These are phyloP conservation scores for Fragariocoptes setiger DNA, from an alignment of 1,140 invertebrate species.

Conservation along the genomic window DNA sequence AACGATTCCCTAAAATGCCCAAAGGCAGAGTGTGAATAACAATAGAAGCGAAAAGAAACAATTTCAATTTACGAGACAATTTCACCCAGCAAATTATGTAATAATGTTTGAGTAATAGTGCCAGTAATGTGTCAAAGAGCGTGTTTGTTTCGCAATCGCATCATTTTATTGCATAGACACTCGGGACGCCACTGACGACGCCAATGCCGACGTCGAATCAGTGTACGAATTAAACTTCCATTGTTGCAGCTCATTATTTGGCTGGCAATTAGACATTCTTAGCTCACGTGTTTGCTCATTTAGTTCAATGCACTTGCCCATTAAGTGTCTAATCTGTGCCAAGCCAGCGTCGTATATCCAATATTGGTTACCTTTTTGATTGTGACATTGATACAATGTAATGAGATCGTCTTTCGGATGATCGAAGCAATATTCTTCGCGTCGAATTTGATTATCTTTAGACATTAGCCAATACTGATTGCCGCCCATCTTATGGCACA, in stretches of 20 bases:
- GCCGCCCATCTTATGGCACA: slow-evolving; percentile 64
- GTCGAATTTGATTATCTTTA: slow-evolving; percentile 69
- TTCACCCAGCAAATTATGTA: too few relatives aligned
- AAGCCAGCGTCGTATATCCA: slow-evolving; percentile 47
- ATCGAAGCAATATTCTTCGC: slow-evolving; percentile 85
- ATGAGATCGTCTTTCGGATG: slow-evolving; percentile 74
- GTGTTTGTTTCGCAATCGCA: too few relatives aligned
- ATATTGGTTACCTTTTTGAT: slow-evolving; percentile 66
- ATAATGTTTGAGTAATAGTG: too few relatives aligned
- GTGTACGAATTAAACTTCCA: slow-evolving; percentile 31
- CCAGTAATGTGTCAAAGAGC: too few relatives aligned
- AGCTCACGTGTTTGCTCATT: slow-evolving; percentile 30
- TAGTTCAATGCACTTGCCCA: slow-evolving; percentile 35
- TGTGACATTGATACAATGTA: slow-evolving; percentile 76
- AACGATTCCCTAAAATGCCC: too few relatives aligned
- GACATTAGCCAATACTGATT: slow-evolving; percentile 98
- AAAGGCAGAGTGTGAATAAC: too few relatives aligned
- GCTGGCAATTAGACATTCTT: slow-evolving; percentile 38
- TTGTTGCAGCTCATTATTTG: slow-evolving; percentile 29
- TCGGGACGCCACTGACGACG: not conserved
- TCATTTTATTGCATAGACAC: too few relatives aligned
- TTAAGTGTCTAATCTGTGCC: slow-evolving; percentile 12
- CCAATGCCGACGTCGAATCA: not conserved
- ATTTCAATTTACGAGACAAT: too few relatives aligned
- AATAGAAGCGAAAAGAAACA: too few relatives aligned